phyloP scores from a whole-genome alignment of 1,140 invertebrate species.

The Ceratina calcarata region DNA sequence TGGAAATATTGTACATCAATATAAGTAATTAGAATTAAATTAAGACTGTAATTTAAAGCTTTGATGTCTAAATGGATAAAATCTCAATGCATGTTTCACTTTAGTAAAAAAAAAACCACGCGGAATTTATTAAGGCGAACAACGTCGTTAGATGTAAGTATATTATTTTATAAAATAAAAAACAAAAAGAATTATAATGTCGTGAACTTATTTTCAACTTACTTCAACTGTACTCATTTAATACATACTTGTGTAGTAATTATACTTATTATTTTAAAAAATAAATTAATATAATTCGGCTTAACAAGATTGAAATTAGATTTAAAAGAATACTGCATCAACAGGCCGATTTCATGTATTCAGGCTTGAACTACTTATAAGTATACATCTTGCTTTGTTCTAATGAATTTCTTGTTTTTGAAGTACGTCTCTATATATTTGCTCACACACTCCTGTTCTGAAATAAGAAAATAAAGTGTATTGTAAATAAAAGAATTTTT shows the following conservation, averaged over 20 bases:
- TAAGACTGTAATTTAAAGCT: conserved; percentile 33
- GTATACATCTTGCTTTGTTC: conserved; percentile 68
- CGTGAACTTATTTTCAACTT: too few relatives aligned
- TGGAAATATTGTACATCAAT: conserved; percentile 27
- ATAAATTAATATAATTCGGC: neutral
- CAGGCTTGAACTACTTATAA: conserved; percentile 47
- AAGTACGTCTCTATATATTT: conserved; percentile 69
- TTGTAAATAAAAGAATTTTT: neutral
- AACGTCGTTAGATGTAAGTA: neutral
- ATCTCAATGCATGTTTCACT: conserved; percentile 13
- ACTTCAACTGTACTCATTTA: neutral
- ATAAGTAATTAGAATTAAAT: conserved; percentile 32
- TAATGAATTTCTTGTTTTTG: conserved; percentile 67
- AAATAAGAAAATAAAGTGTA: conserved; percentile 49
- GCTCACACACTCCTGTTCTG: conserved; percentile 66
- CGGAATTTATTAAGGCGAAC: neutral
- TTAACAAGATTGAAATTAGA: neutral
- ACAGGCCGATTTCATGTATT: neutral
- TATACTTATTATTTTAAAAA: neutral
- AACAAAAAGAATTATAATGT: too few relatives aligned
- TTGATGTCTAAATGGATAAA: conserved; percentile 6
- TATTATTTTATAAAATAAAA: too few relatives aligned
- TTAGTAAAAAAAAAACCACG: neutral
- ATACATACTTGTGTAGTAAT: neutral
- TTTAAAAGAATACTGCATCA: neutral